phyloP scores from a whole-genome alignment of 2,888 invertebrate species.

The Lydus trimaculatus region DNA sequence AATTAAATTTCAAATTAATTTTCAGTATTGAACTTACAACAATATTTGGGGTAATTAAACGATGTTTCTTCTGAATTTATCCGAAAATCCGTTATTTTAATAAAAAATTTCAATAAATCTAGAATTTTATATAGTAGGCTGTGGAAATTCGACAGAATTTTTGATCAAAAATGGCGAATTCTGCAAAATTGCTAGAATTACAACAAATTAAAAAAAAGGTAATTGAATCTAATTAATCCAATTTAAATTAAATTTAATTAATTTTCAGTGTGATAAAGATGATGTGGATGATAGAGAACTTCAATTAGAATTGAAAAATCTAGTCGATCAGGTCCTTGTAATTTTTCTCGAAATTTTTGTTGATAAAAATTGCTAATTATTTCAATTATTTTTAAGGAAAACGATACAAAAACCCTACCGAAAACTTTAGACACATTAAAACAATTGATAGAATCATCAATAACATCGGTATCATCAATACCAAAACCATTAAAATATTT shows the following conservation, averaged over 20 bases:
- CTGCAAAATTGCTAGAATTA: neutral
- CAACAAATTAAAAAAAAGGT: neutral
- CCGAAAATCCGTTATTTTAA: too few species aligned
- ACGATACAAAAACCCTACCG: conserved; percentile 76
- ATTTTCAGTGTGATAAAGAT: neutral
- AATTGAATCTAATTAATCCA: neutral
- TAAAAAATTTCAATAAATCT: too few species aligned
- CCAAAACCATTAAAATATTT: conserved; percentile 97
- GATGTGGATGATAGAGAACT: conserved; percentile 62
- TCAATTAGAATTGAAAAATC: conserved; percentile 89
- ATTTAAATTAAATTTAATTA: neutral
- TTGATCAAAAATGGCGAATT: too few species aligned
- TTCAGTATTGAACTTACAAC: too few species aligned
- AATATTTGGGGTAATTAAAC: too few species aligned
- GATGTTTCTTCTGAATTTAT: too few species aligned
- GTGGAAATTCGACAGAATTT: too few species aligned
- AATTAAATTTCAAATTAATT: too few species aligned
- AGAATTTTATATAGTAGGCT: too few species aligned
- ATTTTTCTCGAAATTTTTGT: conserved; percentile 43
- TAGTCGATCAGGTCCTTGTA: conserved; percentile 84
- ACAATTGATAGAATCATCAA: conserved; percentile 91
- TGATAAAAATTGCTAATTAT: conserved; percentile 4
- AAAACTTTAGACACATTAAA: conserved; percentile 89
- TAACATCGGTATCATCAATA: too few species aligned
- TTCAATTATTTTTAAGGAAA: conserved; percentile 65